Conservation (phyloP, 2,113 vertebrate genomes). For the Stegastes partitus region DNA sequence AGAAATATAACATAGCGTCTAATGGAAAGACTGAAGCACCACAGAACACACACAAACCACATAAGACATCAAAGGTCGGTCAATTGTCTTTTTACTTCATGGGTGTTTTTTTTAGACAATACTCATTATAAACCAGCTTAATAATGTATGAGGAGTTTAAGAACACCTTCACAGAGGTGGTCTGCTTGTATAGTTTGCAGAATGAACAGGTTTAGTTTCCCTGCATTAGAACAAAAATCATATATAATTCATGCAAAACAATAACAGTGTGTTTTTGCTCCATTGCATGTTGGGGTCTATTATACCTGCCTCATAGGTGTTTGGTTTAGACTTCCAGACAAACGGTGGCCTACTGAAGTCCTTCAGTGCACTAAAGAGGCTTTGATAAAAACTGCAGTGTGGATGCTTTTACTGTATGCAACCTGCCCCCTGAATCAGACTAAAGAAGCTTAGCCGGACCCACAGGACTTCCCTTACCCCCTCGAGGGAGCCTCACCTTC, state of each 20-base stretch:
- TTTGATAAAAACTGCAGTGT: slow-evolving; percentile 36
- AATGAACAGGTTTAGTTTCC: neutral
- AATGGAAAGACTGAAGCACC: too few relatives aligned
- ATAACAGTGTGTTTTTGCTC: neutral
- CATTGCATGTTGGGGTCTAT: neutral
- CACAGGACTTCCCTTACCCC: slow-evolving; percentile 43
- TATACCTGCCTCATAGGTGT: neutral
- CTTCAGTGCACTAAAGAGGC: slow-evolving; percentile 18
- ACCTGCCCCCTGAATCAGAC: slow-evolving; percentile 3
- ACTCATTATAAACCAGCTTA: too few relatives aligned
- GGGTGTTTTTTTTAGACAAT: too few relatives aligned
- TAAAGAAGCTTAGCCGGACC: slow-evolving; percentile 43
- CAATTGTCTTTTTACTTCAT: too few relatives aligned
- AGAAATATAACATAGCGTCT: too few relatives aligned
- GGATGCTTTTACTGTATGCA: slow-evolving; percentile 10
- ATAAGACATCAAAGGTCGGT: too few relatives aligned
- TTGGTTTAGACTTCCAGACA: neutral
- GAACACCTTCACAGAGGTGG: too few relatives aligned
- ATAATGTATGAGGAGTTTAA: too few relatives aligned
- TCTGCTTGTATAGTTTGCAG: too few relatives aligned
- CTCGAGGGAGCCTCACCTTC: slow-evolving; percentile 51
- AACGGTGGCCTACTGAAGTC: neutral
- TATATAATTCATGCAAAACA: neutral
- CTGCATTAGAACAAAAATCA: neutral
- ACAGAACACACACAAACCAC: too few relatives aligned